A percentile compares a stretch with the other conserved stretches of the same genome.
Evolutionary conservation across 2,888 invertebrate genomes (phyloP).

Genomic region (Clusia tigrina): DNA sequence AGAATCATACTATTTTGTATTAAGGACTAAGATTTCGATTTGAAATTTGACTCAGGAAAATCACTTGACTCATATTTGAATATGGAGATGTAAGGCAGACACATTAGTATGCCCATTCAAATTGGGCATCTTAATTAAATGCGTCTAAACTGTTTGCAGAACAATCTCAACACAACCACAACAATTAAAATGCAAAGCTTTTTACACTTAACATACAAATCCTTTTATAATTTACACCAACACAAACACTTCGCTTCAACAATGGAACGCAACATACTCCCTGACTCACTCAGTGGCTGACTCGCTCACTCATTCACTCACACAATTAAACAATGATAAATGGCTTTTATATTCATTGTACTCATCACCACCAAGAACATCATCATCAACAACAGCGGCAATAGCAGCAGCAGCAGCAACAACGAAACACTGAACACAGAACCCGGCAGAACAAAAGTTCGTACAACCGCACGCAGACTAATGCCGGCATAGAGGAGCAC

Average conservation of each 20-base stretch:
- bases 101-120: too few relatives aligned
- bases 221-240: neutral
- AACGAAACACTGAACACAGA: neutral
- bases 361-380: slow-evolving; percentile 38
- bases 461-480: slow-evolving; percentile 38
- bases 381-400: neutral
- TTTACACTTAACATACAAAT: slow-evolving; percentile 1
- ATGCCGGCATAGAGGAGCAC: slow-evolving; percentile 36
- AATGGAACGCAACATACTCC: neutral
- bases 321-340: slow-evolving; percentile 56
- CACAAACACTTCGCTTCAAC: neutral
- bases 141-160: neutral
- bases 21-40: too few relatives aligned
- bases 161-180: neutral
- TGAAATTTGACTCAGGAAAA: too few relatives aligned
- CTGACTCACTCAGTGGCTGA: slow-evolving; percentile 21
- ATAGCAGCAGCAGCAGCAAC: slow-evolving; percentile 37
- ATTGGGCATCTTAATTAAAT: too few relatives aligned
- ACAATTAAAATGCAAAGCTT: neutral
- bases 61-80: too few relatives aligned
- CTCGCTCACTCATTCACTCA: slow-evolving; percentile 30
- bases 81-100: too few relatives aligned
- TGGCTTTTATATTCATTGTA: slow-evolving; percentile 51
- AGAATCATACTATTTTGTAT: too few relatives aligned
- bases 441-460: slow-evolving; percentile 43